Evolutionary conservation across 1,140 invertebrate genomes (phyloP), one percentile per base, ranked within the genome.

Genomic region (Pararge aegeria): DNA sequence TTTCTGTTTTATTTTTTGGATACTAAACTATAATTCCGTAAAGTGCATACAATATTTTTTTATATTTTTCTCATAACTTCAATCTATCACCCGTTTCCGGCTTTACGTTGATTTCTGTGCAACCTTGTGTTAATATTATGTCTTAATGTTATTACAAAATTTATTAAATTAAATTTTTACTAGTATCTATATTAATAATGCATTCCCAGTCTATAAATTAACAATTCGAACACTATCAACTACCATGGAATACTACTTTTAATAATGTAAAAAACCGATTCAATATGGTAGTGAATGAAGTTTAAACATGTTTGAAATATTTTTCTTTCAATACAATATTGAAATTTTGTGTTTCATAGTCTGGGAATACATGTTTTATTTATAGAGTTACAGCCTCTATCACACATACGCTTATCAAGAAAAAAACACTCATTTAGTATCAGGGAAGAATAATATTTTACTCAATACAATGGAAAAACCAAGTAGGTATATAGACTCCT

Each of bases 351-450:
- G 21, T 38, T 50, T 49, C 46, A 57, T 50, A 57, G 46, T 15
- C 46, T 57, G 55, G 55, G 55, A 57, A 16, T 18, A 19, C 55
- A 38, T 48, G 10, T 20, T 51, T 12, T 5, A 10, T 34, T 19
- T 55, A 57, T 42, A 42, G 58, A 68, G 66, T 72, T 66, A 55
- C 68, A 75, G 67, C 71, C 73, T 76, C 70, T 80, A 80, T 80
- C 77, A 80, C 70, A 76, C 68, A 73, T 75, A 64, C 71, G 77
- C 77, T 80, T 80, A 67, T 75, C 20, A 20, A 50, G 53, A 64
- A 68, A 66, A 57, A 64, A 68, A 66, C 54, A 68, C 75, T 70
- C 65, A 49, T 38, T 55, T 48, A 64, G 55, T 68, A 46, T 44
- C 30, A 52, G 40, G 50, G 61, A 57, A 70, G 57, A 66, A 49